A percentile compares a stretch with the other conserved stretches of the same genome.
Conservation (phyloP, 2,113 vertebrate genomes). For the Gopherus evgoodei region DNA sequence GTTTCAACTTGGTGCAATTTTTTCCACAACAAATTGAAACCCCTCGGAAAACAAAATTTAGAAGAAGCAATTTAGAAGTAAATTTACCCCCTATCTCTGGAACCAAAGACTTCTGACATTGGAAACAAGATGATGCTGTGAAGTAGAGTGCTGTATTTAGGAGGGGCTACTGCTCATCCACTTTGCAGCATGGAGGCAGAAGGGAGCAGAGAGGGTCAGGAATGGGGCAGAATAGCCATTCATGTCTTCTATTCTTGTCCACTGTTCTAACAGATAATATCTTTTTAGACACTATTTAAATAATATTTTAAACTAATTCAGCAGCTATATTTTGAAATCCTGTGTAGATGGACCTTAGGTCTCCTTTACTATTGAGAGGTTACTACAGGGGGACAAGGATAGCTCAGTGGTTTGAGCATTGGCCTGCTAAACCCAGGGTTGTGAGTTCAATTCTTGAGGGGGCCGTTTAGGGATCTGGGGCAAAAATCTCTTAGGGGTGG, state of each 20-base stretch:
- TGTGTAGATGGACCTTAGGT: background rate
- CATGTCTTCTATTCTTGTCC: background rate
- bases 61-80: background rate
- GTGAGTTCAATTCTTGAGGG: too few species aligned
- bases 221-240: background rate
- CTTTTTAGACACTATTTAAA: background rate
- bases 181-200: background rate
- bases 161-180: background rate
- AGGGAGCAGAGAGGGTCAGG: background rate
- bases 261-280: background rate
- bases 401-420: too few species aligned
- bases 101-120: background rate
- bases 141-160: background rate
- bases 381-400: too few species aligned
- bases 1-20: fast-evolving
- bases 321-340: background rate
- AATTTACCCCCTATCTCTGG: background rate
- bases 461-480: too few species aligned
- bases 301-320: background rate
- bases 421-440: too few species aligned
- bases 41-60: background rate
- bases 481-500: too few species aligned
- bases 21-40: background rate
- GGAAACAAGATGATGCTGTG: background rate
- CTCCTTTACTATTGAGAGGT: background rate